Conservation (phyloP, 2,113 vertebrate species). For the Salvelinus sp. region DNA sequence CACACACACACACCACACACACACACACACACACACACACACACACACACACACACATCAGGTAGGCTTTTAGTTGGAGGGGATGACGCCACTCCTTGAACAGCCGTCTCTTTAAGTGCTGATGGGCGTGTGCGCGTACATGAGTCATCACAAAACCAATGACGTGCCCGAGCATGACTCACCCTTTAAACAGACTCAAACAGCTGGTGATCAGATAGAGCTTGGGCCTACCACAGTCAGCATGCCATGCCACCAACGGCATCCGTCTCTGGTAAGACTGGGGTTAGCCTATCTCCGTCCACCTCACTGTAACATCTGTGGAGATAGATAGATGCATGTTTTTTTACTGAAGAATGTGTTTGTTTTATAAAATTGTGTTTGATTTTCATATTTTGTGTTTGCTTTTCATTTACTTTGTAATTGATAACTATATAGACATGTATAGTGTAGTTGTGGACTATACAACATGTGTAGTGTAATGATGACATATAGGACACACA, state of each 20-base stretch:
- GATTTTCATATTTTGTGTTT: too few relatives aligned
- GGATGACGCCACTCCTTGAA: neutral
- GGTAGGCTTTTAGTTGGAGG: too few relatives aligned
- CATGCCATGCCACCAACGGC: neutral
- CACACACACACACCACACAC: too few relatives aligned
- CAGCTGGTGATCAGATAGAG: slow-evolving; percentile 1
- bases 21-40: neutral
- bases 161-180: neutral
- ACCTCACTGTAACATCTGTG: too few relatives aligned
- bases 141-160: neutral
- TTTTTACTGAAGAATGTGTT: too few relatives aligned
- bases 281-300: neutral
- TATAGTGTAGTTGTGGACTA: too few relatives aligned
- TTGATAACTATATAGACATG: too few relatives aligned
- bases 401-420: too few relatives aligned
- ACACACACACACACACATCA: neutral
- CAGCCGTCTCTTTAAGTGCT: neutral
- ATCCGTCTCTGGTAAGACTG: neutral
- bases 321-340: too few relatives aligned
- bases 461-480: too few relatives aligned
- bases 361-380: too few relatives aligned
- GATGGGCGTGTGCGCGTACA: neutral
- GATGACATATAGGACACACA: too few relatives aligned
- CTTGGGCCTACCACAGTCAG: neutral
- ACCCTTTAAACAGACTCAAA: slow-evolving; percentile 1